Conservation (phyloP, 1,140 invertebrate genomes). For the Polyergus mexicanus region DNA sequence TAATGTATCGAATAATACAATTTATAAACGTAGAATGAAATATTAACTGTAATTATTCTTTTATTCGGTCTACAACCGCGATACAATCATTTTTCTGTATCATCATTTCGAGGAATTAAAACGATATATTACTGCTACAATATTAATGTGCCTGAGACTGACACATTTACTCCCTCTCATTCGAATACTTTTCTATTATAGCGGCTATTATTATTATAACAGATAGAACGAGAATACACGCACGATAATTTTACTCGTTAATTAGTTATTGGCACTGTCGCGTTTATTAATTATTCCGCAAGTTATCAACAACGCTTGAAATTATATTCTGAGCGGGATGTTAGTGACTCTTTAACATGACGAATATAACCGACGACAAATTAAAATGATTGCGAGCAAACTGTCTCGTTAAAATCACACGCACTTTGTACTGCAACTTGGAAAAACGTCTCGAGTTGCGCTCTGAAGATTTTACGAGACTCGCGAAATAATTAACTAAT, state of each 20-base stretch:
- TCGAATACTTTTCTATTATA: slow-evolving; percentile 54
- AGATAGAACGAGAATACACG: slow-evolving; percentile 15
- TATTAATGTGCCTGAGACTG: slow-evolving; percentile 11
- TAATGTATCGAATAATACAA: background rate
- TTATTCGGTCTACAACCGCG: background rate
- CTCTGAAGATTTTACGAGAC: slow-evolving; percentile 48
- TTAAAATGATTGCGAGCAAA: slow-evolving; percentile 68
- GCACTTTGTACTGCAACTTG: slow-evolving; percentile 55
- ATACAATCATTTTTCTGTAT: background rate
- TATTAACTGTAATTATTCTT: slow-evolving; percentile 6
- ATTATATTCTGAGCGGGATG: slow-evolving; percentile 65
- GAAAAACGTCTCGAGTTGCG: slow-evolving; percentile 43
- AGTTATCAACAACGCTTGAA: slow-evolving; percentile 43
- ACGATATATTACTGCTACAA: background rate
- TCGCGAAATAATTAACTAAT: slow-evolving; percentile 54
- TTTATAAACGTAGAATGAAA: background rate
- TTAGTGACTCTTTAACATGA: slow-evolving; percentile 47
- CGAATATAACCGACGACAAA: slow-evolving; percentile 64
- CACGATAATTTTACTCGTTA: slow-evolving; percentile 23
- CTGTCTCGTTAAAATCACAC: slow-evolving; percentile 70
- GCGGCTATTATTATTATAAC: slow-evolving; percentile 11
- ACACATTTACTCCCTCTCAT: slow-evolving; percentile 31
- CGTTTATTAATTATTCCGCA: slow-evolving; percentile 27
- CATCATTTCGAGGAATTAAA: background rate
- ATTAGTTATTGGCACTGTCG: slow-evolving; percentile 25